Percentiles rank a stretch among this genome's conserved stretches.
phyloP scores from a whole-genome alignment of 2,888 invertebrate genomes.

The Norana najaformis region DNA sequence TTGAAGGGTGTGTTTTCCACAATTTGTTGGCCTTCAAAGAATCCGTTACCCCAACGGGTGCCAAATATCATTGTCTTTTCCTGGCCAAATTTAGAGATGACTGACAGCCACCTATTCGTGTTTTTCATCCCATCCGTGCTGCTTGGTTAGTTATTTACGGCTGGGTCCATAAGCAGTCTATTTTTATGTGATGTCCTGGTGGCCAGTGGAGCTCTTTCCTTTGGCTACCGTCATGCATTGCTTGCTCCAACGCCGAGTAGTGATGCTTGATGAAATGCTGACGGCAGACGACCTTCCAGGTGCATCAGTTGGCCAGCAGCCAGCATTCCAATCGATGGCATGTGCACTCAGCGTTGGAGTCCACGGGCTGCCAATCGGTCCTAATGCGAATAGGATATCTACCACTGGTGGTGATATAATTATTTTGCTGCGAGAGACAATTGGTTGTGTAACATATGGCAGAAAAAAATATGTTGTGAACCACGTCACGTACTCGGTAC shows the following conservation, averaged over 20 bases:
- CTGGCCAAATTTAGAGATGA: too few relatives aligned
- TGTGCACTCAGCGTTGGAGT: neutral
- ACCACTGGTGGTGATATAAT: neutral
- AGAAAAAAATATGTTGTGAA: neutral
- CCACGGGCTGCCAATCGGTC: neutral
- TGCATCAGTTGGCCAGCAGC: neutral
- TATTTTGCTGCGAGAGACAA: neutral
- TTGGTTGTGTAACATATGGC: neutral
- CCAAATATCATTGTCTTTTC: neutral
- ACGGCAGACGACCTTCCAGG: conserved; percentile 5
- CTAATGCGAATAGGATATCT: neutral
- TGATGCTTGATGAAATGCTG: neutral
- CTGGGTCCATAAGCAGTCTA: neutral
- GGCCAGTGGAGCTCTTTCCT: neutral
- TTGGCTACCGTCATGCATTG: neutral
- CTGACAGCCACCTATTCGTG: neutral
- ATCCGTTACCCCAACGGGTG: neutral
- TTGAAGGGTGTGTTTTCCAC: neutral
- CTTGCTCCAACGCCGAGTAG: neutral
- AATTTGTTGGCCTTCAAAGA: neutral
- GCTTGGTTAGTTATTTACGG: neutral
- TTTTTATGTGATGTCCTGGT: conserved; percentile 1
- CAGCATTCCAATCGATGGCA: neutral
- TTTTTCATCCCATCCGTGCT: neutral
- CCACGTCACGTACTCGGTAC: neutral